Evolutionary conservation across 2,113 vertebrate genomes (phyloP), one percentile per base, ranked within the genome.

Genomic region (Electrona antarctica): DNA sequence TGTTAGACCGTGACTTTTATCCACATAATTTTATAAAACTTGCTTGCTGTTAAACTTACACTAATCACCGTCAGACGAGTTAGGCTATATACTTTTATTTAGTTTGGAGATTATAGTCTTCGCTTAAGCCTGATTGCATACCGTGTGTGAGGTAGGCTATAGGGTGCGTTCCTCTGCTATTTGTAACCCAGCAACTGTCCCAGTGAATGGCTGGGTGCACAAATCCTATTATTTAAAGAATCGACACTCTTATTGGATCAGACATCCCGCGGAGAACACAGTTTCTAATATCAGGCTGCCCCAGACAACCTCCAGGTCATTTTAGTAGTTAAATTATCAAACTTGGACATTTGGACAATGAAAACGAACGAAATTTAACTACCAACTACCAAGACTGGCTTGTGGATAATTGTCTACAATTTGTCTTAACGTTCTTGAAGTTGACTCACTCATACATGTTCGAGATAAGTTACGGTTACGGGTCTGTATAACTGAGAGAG

Each of bases 101-200:
- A 21, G 11, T 60, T 21, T 56, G 54, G 54, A 60, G 13, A 29
- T 41, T 33, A 7, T 69, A 56, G 49, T n/a, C 7, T 33, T 58
- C 49, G 21, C 66, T 63, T n/a, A 41, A 60, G 7, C 11, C 47
- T 70, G 85, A 84, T 82, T 85, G 76, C 89, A 90, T 78, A 79
- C 86, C 72, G 83, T 76, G 57, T 73, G 78, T 64, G 76, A 28
- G 76, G 33, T 41, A 41, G 63, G 73, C 58, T 73, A 49, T 52
- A 67, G 2, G n/a, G 62, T 65, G 87, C 88, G 87, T 93, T 88
- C 90, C 85, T 88, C 64, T 21, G 41, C 77, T 66, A 70, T 85
- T 61, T 76, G 93, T 95, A 90, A 90, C 93, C 90, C 91, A 60
- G 94, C 90, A 93, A 92, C 92, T 82, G 76, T 83, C 80, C 86